Base-by-base conservation (phyloP, 2,888 invertebrate species). In the Cryptus armator region DNA sequence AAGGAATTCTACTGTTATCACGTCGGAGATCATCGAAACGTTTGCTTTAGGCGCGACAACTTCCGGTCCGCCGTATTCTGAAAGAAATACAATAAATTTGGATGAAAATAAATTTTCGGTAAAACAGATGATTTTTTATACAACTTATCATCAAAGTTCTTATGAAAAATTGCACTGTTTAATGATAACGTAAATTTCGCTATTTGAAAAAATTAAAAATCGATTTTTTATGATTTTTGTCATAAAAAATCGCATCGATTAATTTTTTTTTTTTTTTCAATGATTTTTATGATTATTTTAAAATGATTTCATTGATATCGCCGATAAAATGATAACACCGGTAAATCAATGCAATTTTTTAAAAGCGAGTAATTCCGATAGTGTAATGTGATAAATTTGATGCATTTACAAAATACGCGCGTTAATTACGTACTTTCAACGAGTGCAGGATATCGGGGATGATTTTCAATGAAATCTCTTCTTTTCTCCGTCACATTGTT, bases 21-120 rank as follows among this genome's bases (percentile, higher is more conserved):
- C 95, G 86, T 95, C 95, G 74, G 93, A 92, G 1, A 95, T 90
- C 78, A 94, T 94, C 83, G 95, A 94, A 90, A 95, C 95, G 70
- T 98, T 95, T 24, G 97, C 94, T 89, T 96, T 96, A 32, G 96
- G 96, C 87, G 96, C 96, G 84, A 98, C 96, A 0, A 96, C 95
- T 87, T 98, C 98, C 9, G 97, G 97, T 16, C 96, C 96, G 82
- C 98, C 98, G 94, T 97, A 97, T 94, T 96, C 98, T 98, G 94
- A 68, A 86, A 80, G 32, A 77, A 81, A 48, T 64, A 70, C 56
- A 43, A 79, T 56, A 67, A 51, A 48, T 14, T 14, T 12, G 2
- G 1, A 48, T 10, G 3, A 12, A 48, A 14, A 10, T 9, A 46
- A 2, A 37, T 37, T 37, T 37, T 37, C 9, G 7, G 37, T 37